Conservation (phyloP, 2,113 vertebrate species). For the Geococcyx californianus region DNA sequence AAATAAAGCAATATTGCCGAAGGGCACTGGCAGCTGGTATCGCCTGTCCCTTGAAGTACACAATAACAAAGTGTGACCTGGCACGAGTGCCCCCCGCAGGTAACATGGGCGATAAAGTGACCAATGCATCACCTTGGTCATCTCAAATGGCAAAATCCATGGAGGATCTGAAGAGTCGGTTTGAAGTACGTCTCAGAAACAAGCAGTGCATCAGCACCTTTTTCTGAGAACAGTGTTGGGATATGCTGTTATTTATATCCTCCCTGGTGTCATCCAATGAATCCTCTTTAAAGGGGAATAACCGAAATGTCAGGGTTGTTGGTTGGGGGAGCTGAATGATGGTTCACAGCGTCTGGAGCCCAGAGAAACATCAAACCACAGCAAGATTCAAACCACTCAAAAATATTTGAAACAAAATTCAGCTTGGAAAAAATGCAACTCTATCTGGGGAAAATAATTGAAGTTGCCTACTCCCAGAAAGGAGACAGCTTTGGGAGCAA, state of each 20-base stretch:
- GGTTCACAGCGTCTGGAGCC: neutral
- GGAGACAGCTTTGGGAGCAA: neutral
- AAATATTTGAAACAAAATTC: neutral
- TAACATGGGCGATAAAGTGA: neutral
- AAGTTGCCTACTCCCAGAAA: neutral
- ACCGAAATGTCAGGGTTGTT: neutral
- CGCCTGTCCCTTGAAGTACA: neutral
- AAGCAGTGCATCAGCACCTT: neutral
- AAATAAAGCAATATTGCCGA: neutral
- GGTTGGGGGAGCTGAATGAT: neutral
- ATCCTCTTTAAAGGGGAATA: conserved; percentile 18
- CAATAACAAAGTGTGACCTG: neutral
- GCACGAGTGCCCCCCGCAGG: accelerated
- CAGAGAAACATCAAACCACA: neutral
- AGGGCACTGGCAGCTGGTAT: neutral
- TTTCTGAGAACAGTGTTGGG: neutral
- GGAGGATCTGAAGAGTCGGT: neutral
- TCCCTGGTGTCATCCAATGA: neutral
- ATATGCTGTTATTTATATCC: conserved; percentile 22
- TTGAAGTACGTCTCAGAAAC: neutral
- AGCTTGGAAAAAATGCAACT: neutral
- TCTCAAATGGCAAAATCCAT: conserved; percentile 8
- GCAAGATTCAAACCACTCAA: neutral
- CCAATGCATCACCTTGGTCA: neutral
- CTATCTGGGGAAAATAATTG: neutral